Percentiles rank a stretch among this genome's conserved stretches.
These are phyloP conservation scores for Odontesthes bonariensis DNA, from an alignment of 2,113 vertebrate genomes.

Conservation along the genomic window DNA sequence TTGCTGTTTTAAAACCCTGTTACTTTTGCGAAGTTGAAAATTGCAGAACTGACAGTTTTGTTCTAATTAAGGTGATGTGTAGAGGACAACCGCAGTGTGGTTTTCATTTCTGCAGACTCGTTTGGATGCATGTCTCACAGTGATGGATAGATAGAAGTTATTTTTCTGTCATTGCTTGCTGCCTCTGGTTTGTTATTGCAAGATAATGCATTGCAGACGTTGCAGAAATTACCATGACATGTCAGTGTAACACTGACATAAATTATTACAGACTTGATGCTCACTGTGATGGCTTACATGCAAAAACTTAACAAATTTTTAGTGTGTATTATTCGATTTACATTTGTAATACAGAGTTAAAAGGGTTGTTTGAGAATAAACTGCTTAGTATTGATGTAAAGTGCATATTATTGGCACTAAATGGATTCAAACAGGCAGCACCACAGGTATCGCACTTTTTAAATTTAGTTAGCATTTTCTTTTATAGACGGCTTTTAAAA, in stretches of 20 bases:
- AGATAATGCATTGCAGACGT: slow-evolving; percentile 4
- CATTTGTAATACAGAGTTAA: slow-evolving; percentile 7
- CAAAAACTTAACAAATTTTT: background rate
- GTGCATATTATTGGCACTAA: background rate
- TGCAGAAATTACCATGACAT: slow-evolving; percentile 8
- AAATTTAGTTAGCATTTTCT: slow-evolving; percentile 10
- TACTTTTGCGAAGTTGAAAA: background rate
- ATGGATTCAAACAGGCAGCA: background rate
- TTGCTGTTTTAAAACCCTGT: background rate
- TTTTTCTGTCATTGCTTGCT: background rate
- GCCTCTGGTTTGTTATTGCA: slow-evolving; percentile 11
- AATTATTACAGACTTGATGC: slow-evolving; percentile 8
- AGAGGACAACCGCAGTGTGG: background rate
- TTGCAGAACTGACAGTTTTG: background rate
- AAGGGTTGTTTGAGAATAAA: slow-evolving; percentile 3
- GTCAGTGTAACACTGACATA: slow-evolving; percentile 1
- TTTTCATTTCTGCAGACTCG: background rate
- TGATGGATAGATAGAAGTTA: background rate
- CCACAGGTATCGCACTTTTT: background rate
- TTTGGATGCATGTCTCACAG: slow-evolving; percentile 10
- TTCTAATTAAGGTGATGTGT: background rate
- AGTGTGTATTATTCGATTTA: background rate
- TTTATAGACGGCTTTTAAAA: background rate
- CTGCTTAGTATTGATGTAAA: background rate
- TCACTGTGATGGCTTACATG: slow-evolving; percentile 3